Evolutionary conservation across 2,113 vertebrate genomes (phyloP), one percentile per base, ranked within the genome.

Genomic region (Eublepharis macularius): DNA sequence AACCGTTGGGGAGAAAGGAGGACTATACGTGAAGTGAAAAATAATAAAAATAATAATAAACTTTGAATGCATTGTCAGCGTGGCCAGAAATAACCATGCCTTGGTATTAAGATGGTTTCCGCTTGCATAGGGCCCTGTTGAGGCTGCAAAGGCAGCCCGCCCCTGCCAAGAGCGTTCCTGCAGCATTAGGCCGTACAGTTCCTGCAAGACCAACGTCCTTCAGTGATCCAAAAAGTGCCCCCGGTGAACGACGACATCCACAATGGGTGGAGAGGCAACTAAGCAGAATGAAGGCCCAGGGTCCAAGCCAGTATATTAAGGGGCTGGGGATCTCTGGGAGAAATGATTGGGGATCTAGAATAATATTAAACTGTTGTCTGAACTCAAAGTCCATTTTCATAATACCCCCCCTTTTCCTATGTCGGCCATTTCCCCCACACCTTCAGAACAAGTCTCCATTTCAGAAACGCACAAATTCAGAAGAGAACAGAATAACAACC

Each of bases 401-500:
- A 32, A 47, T 29, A 47, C 65, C 36, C 19, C 41, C 66, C 3
- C 65, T 51, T 80, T 47, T 24, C 13, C 34, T 47, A 60, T 75
- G 8, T 11, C 34, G 9, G 24, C 3, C 24, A 26, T 76, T 34
- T 49, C 41, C n/a, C 26, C 6, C n/a, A 83, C 12, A 6, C 29
- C 24, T 12, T 69, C 65, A 45, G 8, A 65, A 76, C 57, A 76
- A 14, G 32, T n/a, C 26, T 36, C 10, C 5, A 19, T 63, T 51
- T 24, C 12, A 65, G 41, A 51, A 11, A 16, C 19, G 10, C 80
- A 82, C 66, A 47, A 84, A 47, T 57, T 90, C 32, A 0, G 41
- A 6, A 43, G 79, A 90, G 86, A 81, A 21, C 19, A 4, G 81
- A 83, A 7, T 14, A 80, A 51, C 80, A 85, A 80, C 2, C 19